Evolutionary conservation across 1,140 invertebrate species (phyloP), one percentile per base, ranked within the genome.

Genomic region (Zaprionus davidi): DNA sequence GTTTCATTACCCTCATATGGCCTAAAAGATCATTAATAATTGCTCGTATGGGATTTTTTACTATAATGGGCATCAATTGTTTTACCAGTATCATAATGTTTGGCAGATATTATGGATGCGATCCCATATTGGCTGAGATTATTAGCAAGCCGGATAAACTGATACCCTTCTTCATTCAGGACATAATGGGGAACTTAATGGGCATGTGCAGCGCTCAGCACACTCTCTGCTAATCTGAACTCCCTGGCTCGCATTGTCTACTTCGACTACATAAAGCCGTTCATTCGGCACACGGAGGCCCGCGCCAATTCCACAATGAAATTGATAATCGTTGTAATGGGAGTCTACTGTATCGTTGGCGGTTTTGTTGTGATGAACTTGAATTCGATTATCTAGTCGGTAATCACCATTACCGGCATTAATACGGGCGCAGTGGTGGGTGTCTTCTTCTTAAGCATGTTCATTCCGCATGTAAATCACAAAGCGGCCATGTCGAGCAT

Each of bases 221-320:
- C 95, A 13, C 95, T 96, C 93, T 96, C 95, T 0, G 95, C 95
- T 11, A 95, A 94, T 1, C 87, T 97, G 2, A 97, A 96, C 88
- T 96, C 96, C 2, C 94, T 97, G 93, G 94, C 96, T 2, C 96
- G 96, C 1, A 95, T 96, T 0, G 95, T 96, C 66, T 96, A 96
- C 90, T 95, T 96, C 85, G 96, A 97, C 90, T 95, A 96, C 81
- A 94, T 97, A 2, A 95, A 95, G 73, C 95, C 63, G 71, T 93
- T 71, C 62, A 95, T 79, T 92, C 93, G 71, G 77, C 93, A 91
- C 92, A 94, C 94, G 1, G 94, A 95, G 68, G 90, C 92, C 0
- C 93, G 92, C 17, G 95, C 95, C 1, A 95, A 95, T 79, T 93
- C 94, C 20, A 84, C 95, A 34, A 96, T 96, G 94, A 96, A 96